These are phyloP conservation scores for Eremobia ochroleuca DNA, from an alignment of 2,888 invertebrate genomes.

Conservation along the genomic window DNA sequence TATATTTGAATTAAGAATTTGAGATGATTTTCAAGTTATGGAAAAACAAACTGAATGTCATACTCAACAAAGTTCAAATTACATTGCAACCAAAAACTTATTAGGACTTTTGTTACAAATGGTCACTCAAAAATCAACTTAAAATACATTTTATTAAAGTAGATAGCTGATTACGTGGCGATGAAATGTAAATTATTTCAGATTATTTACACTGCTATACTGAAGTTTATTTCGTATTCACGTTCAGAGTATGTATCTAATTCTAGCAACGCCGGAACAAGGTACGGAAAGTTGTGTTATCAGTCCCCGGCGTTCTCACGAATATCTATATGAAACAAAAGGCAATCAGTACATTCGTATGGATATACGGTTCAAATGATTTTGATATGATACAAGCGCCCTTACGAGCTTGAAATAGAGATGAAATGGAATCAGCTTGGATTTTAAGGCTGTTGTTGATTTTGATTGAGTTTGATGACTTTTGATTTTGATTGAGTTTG, in stretches of 20 bases:
- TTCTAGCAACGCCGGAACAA: constrained; percentile 29
- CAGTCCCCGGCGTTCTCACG: not conserved
- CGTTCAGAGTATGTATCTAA: not conserved
- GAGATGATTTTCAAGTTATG: not conserved
- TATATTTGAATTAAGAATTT: not conserved
- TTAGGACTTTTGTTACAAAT: not conserved
- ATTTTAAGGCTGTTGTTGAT: not conserved
- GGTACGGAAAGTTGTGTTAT: constrained; percentile 40
- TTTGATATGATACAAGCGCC: not conserved
- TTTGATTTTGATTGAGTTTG: too few species aligned
- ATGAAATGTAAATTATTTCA: not conserved
- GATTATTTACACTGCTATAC: not conserved
- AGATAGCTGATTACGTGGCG: not conserved
- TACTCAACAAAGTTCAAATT: not conserved
- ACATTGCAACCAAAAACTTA: not conserved
- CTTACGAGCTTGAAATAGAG: not conserved
- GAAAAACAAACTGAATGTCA: not conserved
- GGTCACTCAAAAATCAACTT: not conserved
- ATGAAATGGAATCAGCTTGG: not conserved
- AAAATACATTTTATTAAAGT: not conserved
- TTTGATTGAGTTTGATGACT: too few species aligned
- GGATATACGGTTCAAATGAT: constrained; percentile 17
- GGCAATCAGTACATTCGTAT: constrained; percentile 12
- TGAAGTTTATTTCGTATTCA: not conserved
- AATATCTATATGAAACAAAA: constrained; percentile 3